Evolutionary conservation across 2,113 vertebrate species (phyloP).

Genomic region (Macaca nemestrina): DNA sequence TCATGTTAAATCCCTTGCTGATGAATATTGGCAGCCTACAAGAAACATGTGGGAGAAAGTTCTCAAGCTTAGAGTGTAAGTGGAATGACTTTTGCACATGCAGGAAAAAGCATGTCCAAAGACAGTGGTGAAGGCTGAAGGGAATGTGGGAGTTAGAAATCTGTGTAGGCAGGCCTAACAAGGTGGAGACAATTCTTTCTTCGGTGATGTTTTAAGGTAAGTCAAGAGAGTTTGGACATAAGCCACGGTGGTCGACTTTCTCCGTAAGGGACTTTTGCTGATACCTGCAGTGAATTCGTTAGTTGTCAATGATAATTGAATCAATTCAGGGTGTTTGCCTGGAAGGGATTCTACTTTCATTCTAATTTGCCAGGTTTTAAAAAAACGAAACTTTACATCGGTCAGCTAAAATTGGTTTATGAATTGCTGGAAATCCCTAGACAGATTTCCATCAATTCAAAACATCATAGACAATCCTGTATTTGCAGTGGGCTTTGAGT

Average conservation of each 20-base stretch:
- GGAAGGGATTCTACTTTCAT: constrained; percentile 26
- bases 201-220: neutral
- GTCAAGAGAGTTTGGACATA: constrained; percentile 16
- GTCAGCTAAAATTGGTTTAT: constrained; percentile 69
- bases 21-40: constrained; percentile 40
- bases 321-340: constrained; percentile 51
- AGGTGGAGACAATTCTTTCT: constrained; percentile 50
- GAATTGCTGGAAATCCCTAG: constrained; percentile 68
- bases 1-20: constrained; percentile 54
- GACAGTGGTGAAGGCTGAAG: neutral
- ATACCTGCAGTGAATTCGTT: constrained; percentile 42
- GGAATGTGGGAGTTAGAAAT: neutral
- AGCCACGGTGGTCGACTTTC: neutral
- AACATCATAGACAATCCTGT: constrained; percentile 51
- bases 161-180: neutral
- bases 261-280: neutral
- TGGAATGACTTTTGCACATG: constrained; percentile 51
- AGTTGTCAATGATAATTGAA: constrained; percentile 66
- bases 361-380: constrained; percentile 47
- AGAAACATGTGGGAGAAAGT: constrained; percentile 54
- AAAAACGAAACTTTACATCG: constrained; percentile 4
- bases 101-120: neutral
- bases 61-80: neutral
- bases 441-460: constrained; percentile 66
- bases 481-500: constrained; percentile 66